Evolutionary conservation across 2,113 vertebrate genomes (phyloP).

Genomic region (Delphinus delphis): DNA sequence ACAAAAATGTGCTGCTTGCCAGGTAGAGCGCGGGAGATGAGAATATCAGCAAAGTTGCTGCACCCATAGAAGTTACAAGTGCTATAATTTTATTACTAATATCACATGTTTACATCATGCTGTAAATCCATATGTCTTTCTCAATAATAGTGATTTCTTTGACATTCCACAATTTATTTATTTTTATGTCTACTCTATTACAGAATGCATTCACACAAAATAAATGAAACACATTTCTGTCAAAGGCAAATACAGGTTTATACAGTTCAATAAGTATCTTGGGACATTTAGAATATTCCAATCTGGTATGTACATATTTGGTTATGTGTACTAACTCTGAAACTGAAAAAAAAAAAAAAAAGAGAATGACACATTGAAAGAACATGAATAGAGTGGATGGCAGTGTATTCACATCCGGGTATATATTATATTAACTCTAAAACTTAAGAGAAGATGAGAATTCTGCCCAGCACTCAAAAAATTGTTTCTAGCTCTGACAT

Average conservation of each 20-base stretch:
- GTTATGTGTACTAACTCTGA: not conserved
- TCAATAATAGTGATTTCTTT: not conserved
- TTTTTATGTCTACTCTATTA: not conserved
- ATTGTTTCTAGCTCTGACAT: not conserved
- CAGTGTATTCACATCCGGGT: not conserved
- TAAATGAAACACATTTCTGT: not conserved
- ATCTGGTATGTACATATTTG: not conserved
- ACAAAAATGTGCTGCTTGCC: not conserved
- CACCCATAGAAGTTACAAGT: not conserved
- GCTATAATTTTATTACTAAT: not conserved
- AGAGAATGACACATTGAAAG: not conserved
- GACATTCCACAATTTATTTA: not conserved
- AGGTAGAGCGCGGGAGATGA: not conserved
- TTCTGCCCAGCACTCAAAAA: not conserved
- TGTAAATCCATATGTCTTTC: not conserved
- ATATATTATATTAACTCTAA: not conserved
- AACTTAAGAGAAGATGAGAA: not conserved
- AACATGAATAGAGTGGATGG: not conserved
- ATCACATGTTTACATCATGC: not conserved
- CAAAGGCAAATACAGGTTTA: not conserved
- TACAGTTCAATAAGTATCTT: not conserved
- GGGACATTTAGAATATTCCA: not conserved
- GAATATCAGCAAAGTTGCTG: not conserved
- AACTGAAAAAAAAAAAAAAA: not conserved
- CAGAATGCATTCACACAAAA: not conserved